Base-by-base conservation (phyloP, 2,888 invertebrate species). In the Anoncus sp. region DNA sequence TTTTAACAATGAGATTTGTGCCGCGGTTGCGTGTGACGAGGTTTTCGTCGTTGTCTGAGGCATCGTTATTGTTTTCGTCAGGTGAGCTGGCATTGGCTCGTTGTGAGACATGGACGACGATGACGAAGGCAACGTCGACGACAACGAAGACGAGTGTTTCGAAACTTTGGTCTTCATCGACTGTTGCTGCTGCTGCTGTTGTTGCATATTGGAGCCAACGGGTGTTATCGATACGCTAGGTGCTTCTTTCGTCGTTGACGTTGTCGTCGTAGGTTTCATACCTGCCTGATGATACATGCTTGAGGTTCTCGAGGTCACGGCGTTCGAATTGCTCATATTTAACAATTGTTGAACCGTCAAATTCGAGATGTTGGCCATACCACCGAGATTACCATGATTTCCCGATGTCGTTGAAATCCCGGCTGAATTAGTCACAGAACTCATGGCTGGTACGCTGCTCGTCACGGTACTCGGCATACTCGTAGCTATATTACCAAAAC, bases 221-320 rank as follows among this genome's bases (percentile, higher is more conserved):
- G 91, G 90, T 0, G 90, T 90, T 73, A 90, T 93, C 0, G 93
- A 93, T 77, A 93, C 91, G 75, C 90, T 92, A 0, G 93, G 92
- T 18, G 92, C 89, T 40, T 93, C 93, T 78, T 92, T 92, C 10
- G 90, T 86, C 16, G 85, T 80, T 5, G 88, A 84, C 79, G 83
- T 80, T 84, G 74, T 66, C 27, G 88, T 66, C 74, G 80, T 69
- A 85, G 81, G 81, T 88, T 91, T 79, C 2, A 71, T 49, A 16
- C 79, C 49, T 51, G 80, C 62, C 53, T 87, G 87, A 55, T 85
- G 83, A 31, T 87, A 87, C 81, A 85, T 85, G 0, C 85, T 73
- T 4, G 79, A 9, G 0, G 79, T 16, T 27, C 84, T 82, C 10
- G 82, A 78, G n/a, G 82, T 83, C 0, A 85, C 71, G 2, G 80